Base-by-base conservation (phyloP, 2,888 invertebrate genomes). In the Altica lythri region DNA sequence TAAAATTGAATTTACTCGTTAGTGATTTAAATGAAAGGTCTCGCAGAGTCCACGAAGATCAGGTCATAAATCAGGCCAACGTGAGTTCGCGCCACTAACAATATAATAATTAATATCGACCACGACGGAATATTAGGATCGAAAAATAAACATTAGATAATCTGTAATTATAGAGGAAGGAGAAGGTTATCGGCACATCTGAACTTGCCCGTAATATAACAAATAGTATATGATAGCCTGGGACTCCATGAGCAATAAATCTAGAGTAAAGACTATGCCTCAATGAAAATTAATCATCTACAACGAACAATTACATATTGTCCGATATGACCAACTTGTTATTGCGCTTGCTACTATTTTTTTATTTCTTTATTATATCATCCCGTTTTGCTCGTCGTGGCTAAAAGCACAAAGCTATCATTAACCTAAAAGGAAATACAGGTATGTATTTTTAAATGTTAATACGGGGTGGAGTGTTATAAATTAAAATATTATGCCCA, bases 141-240 rank as follows among this genome's bases (percentile, higher is more conserved):
- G 68, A 72, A 75, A 74, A 74, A 72, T 73, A 73, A 74, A 73
- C 72, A 73, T 72, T 72, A 71, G 72, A 73, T 73, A 71, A 73
- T 70, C 70, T 65, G 66, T 74, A 74, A 74, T 74, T 74, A 74
- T 72, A 74, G 61, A 58, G 61, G 60, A 62, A 60, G 58, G 45
- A 53, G 50, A 53, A 55, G 63, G 61, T 68, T 68, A 69, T 69
- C 68, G 60, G 54, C 52, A 55, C 63, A 64, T 66, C 68, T 65
- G 57, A 59, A 60, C 61, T 35, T 55, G 55, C 55, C 55, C 52
- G 53, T 57, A 61, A 25, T 51, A 53, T 59, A 58, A 55, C 63
- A 56, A 63, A 57, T 50, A 54, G 48, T 51, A 45, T 50, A 49
- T 55, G 51, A 50, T 53, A 56, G 57, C 56, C 59, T 61, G 63